These are phyloP conservation scores for Branchellion lobata DNA, from an alignment of 2,888 invertebrate species.

Conservation along the genomic window DNA sequence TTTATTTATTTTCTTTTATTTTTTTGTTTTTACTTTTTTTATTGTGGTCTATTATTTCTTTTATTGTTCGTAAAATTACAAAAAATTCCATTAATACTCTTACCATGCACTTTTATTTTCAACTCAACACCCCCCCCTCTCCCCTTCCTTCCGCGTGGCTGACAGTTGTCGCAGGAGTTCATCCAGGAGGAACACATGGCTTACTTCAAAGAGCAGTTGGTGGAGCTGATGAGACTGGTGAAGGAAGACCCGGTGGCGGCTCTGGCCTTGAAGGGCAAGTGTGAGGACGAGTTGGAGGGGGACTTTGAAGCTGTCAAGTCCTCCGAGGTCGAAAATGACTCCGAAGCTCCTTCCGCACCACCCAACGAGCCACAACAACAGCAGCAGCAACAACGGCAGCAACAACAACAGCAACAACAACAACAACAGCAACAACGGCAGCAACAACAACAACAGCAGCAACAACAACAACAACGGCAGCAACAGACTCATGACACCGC, in stretches of 20 bases:
- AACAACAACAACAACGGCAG: not conserved
- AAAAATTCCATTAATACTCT: too few relatives aligned
- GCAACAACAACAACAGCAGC: too few relatives aligned
- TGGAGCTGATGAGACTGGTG: constrained; percentile 80
- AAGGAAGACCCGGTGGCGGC: constrained; percentile 72
- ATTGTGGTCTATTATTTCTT: too few relatives aligned
- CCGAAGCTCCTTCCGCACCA: not conserved
- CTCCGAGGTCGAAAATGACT: constrained; percentile 23
- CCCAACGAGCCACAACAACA: not conserved
- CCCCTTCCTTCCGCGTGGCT: not conserved
- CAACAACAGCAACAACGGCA: too few relatives aligned
- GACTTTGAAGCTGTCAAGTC: constrained; percentile 22
- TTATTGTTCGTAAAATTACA: too few relatives aligned
- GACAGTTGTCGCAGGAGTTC: constrained; percentile 75
- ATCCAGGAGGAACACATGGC: constrained; percentile 76
- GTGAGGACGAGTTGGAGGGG: constrained; percentile 52
- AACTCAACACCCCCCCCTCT: not conserved
- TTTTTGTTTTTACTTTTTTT: too few relatives aligned
- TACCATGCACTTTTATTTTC: too few relatives aligned
- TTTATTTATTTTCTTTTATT: too few relatives aligned
- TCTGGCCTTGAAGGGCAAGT: constrained; percentile 38
- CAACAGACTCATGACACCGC: not conserved
- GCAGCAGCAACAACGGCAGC: too few relatives aligned
- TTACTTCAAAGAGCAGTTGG: constrained; percentile 75
- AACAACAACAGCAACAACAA: too few relatives aligned